These are phyloP conservation scores for Thunnus thynnus DNA, from an alignment of 2,113 vertebrate species.

Conservation along the genomic window DNA sequence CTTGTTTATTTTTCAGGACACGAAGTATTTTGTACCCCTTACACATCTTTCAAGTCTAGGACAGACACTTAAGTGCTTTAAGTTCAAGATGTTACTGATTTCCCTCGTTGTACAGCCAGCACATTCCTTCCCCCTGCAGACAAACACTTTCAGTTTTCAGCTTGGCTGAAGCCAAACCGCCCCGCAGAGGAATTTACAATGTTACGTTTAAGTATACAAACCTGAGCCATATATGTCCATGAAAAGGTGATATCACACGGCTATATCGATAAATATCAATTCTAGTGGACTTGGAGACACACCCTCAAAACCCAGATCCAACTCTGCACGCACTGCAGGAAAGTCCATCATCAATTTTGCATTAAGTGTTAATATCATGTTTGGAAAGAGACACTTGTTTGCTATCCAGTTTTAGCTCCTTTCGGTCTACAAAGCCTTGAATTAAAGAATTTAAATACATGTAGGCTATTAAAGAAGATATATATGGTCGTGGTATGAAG, in stretches of 20 bases:
- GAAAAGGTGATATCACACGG: neutral
- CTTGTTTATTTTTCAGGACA: neutral
- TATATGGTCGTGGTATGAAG: too few relatives aligned
- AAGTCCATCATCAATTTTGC: too few relatives aligned
- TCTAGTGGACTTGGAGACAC: slow-evolving; percentile 29
- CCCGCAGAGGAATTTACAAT: neutral
- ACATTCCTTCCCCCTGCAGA: slow-evolving; percentile 12
- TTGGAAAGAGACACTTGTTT: neutral
- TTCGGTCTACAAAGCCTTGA: neutral
- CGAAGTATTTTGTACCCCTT: neutral
- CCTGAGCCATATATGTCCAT: neutral
- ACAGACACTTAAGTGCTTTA: neutral
- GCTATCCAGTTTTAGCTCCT: neutral
- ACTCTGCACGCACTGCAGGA: too few relatives aligned
- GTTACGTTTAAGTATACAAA: neutral
- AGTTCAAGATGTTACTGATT: neutral
- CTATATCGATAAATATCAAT: neutral
- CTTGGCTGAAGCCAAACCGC: neutral
- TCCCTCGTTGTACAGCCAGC: neutral
- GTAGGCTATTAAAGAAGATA: neutral
- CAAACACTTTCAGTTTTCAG: slow-evolving; percentile 35
- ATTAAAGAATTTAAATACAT: neutral
- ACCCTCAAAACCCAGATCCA: slow-evolving; percentile 21
- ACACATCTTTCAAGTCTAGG: too few relatives aligned
- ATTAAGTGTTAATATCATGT: neutral